phyloP scores from a whole-genome alignment of 1,140 invertebrate species.

The Drosophila teissieri region DNA sequence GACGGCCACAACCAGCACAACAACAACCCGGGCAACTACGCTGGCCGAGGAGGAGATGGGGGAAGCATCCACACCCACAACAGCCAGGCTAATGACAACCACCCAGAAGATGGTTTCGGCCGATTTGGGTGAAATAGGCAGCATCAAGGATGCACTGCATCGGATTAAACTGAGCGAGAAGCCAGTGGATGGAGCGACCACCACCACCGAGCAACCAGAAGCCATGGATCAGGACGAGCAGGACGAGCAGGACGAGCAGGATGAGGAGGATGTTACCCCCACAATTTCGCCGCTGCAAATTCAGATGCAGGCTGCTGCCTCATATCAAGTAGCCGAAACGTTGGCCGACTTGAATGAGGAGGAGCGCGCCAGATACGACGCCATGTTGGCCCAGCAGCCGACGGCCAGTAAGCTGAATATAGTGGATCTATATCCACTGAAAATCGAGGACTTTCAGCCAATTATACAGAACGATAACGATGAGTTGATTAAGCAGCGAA shows the following conservation, averaged over 20 bases:
- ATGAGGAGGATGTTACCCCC: constrained; percentile 1
- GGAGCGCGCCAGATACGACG: constrained; percentile 58
- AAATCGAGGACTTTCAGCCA: constrained; percentile 77
- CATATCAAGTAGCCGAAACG: constrained; percentile 73
- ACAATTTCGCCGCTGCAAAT: constrained; percentile 50
- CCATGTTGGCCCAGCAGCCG: constrained; percentile 63
- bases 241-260: constrained; percentile 9
- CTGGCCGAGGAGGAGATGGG: not conserved
- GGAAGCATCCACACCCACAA: constrained; percentile 9
- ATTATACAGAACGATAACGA: constrained; percentile 64
- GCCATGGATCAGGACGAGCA: constrained; percentile 12
- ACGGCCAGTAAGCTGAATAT: constrained; percentile 74
- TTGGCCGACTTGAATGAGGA: constrained; percentile 71
- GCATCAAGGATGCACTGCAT: constrained; percentile 58
- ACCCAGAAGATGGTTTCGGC: constrained; percentile 30
- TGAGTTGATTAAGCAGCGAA: constrained; percentile 52
- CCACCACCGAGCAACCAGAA: constrained; percentile 13
- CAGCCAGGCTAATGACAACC: constrained; percentile 55
- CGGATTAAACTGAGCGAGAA: constrained; percentile 59
- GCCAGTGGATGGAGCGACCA: constrained; percentile 7
- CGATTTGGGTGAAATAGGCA: constrained; percentile 32
- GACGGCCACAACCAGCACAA: constrained; percentile 68
- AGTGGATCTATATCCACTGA: constrained; percentile 76
- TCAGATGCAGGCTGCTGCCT: constrained; percentile 73
- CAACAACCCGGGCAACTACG: constrained; percentile 54